Percentiles rank a stretch among this genome's conserved stretches.
Evolutionary conservation across 1,140 invertebrate genomes (phyloP).

Genomic region (Drosophila pallidifrons): DNA sequence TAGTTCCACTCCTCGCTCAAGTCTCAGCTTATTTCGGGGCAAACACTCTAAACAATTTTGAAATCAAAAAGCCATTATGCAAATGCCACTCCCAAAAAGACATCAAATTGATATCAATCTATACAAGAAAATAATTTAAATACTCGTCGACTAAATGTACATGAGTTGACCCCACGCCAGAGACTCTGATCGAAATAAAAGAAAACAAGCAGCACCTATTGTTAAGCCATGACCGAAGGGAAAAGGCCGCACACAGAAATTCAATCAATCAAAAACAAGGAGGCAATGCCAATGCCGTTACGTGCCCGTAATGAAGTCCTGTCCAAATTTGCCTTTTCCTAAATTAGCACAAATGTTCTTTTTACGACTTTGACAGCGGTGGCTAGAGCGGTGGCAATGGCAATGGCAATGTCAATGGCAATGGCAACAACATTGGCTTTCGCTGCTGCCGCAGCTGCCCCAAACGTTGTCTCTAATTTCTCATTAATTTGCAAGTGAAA

Average conservation of each 20-base stretch:
- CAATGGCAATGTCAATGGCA: conserved; percentile 31
- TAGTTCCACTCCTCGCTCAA: not conserved
- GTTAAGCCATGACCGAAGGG: conserved; percentile 1
- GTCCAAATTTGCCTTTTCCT: conserved; percentile 83
- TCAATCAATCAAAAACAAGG: conserved; percentile 79
- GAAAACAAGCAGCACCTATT: not conserved
- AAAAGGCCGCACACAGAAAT: conserved; percentile 60
- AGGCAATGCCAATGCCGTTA: conserved; percentile 77
- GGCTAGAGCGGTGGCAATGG: conserved; percentile 27
- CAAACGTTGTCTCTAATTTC: conserved; percentile 81
- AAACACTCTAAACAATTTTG: conserved; percentile 21
- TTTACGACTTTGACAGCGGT: conserved; percentile 74
- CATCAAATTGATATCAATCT: conserved; percentile 78
- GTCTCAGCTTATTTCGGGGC: not conserved
- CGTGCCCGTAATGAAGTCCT: conserved; percentile 80
- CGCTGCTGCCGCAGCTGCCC: conserved; percentile 15
- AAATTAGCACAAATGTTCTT: conserved; percentile 84
- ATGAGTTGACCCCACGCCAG: conserved; percentile 7
- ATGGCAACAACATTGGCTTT: conserved; percentile 30
- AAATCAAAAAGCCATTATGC: conserved; percentile 76
- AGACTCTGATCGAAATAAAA: too few relatives aligned
- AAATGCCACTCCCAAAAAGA: conserved; percentile 60
- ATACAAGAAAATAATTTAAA: conserved; percentile 62
- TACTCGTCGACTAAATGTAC: conserved; percentile 50
- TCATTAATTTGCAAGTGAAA: conserved; percentile 85